Base-by-base conservation (phyloP, 2,797 vertebrate genomes). In the Galaxias olidus region DNA sequence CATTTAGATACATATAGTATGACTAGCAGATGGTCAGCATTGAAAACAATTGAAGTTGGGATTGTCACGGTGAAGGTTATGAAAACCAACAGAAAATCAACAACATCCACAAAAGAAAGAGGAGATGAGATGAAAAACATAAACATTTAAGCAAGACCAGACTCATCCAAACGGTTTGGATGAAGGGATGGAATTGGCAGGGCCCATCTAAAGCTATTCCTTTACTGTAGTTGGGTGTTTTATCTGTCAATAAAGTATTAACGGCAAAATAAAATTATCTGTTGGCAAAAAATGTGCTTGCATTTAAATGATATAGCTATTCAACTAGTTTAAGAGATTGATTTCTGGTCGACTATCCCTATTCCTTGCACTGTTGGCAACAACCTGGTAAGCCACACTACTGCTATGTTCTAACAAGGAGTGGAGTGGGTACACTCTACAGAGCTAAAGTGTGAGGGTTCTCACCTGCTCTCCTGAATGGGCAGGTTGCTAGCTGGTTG, bases 391-490 rank as follows among this genome's bases (percentile, higher is more conserved):
- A n/a, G 68, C 49, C 69, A 48, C 17, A 17, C 30, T 30, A 30
- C 20, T 71, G 51, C 61, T 14, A 62, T 56, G 68, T 68, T 42
- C 40, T 63, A 64, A 47, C 57, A 47, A 69, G 53, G 44, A 51
- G 58, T 20, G 47, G 53, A 58, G 63, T 72, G 65, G 63, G 72
- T 75, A 70, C 78, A 79, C 76, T 74, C 43, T 63, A 30, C 46
- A 64, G 74, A 75, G 68, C 77, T 74, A 18, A 20, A 62, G 82
- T 79, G 79, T 55, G 75, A 82, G 79, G 81, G 75, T 73, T 89
- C 97, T 99, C 96, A 99, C 97, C 97, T 99, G 96, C 86, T 93
- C 69, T 78, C 90, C 86, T 89, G 91, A 89, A 69, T 84, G 89
- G 90, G 87, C 89, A 90, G 89, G 84, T 79, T 93, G 85, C 89